Evolutionary conservation across 2,888 invertebrate species (phyloP).

Genomic region (Pinctada fucata): DNA sequence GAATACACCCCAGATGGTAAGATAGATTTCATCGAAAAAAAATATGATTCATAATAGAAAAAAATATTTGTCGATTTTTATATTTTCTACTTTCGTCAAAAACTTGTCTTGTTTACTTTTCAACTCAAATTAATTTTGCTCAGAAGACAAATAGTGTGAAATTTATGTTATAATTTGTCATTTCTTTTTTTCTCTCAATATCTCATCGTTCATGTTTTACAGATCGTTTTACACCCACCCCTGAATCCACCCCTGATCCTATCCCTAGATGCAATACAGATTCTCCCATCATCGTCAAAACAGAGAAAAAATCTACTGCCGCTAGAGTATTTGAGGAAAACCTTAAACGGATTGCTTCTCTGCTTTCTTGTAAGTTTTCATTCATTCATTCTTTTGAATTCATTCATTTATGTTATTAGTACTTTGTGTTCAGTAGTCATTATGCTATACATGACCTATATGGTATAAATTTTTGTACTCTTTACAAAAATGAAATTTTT

Average conservation of each 20-base stretch:
- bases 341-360: constrained; percentile 33
- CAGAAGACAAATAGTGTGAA: no score
- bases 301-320: constrained; percentile 6
- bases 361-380: constrained; percentile 26
- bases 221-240: constrained; percentile 15
- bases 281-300: background rate
- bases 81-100: no score
- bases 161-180: background rate
- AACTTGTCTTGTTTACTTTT: no score
- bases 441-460: no score
- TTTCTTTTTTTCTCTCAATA: background rate
- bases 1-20: constrained; percentile 17
- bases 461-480: no score
- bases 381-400: background rate
- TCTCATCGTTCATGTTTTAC: background rate
- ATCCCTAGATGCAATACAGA: background rate
- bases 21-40: no score
- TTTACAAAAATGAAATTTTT: background rate
- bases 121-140: no score
- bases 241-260: background rate
- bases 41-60: no score
- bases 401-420: no score
- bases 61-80: no score
- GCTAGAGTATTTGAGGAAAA: constrained; percentile 23
- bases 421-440: no score